These are phyloP conservation scores for Anolis sagrei DNA, from an alignment of 2,113 vertebrate genomes.

Conservation along the genomic window DNA sequence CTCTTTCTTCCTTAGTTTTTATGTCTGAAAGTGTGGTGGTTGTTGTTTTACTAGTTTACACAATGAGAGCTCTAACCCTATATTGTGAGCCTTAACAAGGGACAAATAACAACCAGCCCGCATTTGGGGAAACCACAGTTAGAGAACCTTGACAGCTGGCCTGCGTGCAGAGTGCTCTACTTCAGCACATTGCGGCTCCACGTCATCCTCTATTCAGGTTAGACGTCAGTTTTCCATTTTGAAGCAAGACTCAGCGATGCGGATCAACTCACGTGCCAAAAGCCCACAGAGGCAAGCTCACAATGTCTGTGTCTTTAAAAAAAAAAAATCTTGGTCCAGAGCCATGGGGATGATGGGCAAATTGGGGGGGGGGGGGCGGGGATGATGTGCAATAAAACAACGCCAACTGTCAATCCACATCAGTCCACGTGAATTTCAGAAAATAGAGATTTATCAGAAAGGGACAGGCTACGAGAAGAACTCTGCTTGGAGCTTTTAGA, in stretches of 20 bases:
- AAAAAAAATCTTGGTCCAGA: slow-evolving; percentile 16
- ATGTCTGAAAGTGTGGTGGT: slow-evolving; percentile 41
- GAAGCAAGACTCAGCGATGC: slow-evolving; percentile 18
- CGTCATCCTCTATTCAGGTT: background rate
- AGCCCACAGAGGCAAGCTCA: background rate
- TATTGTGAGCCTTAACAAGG: background rate
- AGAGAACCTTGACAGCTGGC: background rate
- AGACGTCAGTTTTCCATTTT: background rate
- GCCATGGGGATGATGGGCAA: slow-evolving; percentile 16
- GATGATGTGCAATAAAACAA: background rate
- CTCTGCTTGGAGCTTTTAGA: too few relatives aligned
- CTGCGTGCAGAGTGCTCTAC: slow-evolving; percentile 15
- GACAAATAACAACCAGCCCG: background rate
- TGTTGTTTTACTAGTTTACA: background rate
- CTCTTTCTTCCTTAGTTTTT: background rate
- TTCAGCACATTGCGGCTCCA: too few relatives aligned
- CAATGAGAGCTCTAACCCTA: background rate
- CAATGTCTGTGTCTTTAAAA: background rate
- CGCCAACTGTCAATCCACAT: background rate
- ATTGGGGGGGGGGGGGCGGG: too few relatives aligned
- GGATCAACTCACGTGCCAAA: background rate
- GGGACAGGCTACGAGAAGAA: too few relatives aligned
- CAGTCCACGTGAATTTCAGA: background rate
- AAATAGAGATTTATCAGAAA: background rate
- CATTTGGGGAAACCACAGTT: background rate